Base-by-base conservation (phyloP, 1,140 invertebrate species). In the Diachasma alloeum region DNA sequence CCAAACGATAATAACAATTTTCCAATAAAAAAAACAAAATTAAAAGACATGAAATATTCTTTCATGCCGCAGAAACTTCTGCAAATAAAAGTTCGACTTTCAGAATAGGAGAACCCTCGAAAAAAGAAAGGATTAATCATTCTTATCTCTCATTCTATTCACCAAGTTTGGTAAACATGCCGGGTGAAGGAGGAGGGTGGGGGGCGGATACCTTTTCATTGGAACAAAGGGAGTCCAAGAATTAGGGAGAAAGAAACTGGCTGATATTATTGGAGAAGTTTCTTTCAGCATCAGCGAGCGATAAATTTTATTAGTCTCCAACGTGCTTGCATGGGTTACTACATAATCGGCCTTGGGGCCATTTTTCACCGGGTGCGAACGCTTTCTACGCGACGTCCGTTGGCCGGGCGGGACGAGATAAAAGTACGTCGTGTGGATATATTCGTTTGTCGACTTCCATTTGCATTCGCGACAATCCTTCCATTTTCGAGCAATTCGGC, bases 241-340 rank as follows among this genome's bases (percentile, higher is more conserved):
- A 63, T 63, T 63, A 63, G 24, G 24, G 19, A 56, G 24, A 19
- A 63, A 63, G 59, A 31, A 63, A 63, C 24, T 63, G 24, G 10
- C 19, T 63, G 59, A 63, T 63, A 63, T 63, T 63, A 63, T 63
- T 63, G 59, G 59, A 31, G 1, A 63, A 63, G 59, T 63, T 68
- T 69, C 39, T 75, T 39, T 75, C 63, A 46, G 42, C 59, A 37
- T 42, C 46, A 42, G 73, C 44, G 39, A 17, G 31, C 73, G 73
- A 75, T 75, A 75, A 75, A 75, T 75, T 75, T 75, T 75, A 75
- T 75, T 66, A 67, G 26, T 39, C 67, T 46, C 63, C 73, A 75
- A 17, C 39, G 73, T 69, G 59, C 63, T 31, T 22, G 72, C 66
- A 63, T 63, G 59, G 59, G 59, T 63, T 63, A 63, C 59, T 63